These are phyloP conservation scores for Cabera pusaria DNA, from an alignment of 2,888 invertebrate genomes.

Conservation along the genomic window DNA sequence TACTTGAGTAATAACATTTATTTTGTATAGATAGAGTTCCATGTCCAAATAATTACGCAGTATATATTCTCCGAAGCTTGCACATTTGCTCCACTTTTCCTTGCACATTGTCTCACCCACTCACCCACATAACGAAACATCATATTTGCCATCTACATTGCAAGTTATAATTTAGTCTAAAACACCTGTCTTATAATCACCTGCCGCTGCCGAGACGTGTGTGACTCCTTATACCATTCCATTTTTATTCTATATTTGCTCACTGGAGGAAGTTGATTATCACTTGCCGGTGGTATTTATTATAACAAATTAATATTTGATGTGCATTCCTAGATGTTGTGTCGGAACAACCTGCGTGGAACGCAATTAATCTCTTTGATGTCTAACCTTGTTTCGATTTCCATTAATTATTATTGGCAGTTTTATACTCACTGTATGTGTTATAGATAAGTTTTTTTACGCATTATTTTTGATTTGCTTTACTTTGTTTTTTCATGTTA, in stretches of 20 bases:
- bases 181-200: conserved; percentile 71
- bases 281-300: conserved; percentile 19
- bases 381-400: too few species aligned
- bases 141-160: conserved; percentile 21
- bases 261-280: conserved; percentile 22
- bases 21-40: too few species aligned
- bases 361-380: neutral
- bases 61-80: neutral
- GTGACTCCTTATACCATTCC: conserved; percentile 32
- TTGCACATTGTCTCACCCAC: conserved; percentile 19
- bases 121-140: conserved; percentile 21
- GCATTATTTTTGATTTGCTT: too few species aligned
- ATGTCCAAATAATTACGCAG: too few species aligned
- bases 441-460: too few species aligned
- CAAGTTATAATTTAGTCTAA: conserved; percentile 53
- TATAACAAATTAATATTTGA: conserved; percentile 15
- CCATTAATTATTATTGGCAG: too few species aligned
- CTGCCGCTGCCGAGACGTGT: conserved; percentile 55
- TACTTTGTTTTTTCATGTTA: too few species aligned
- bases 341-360: neutral
- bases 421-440: too few species aligned
- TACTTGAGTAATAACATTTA: too few species aligned
- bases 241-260: conserved; percentile 25
- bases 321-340: conserved; percentile 5
- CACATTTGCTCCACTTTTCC: conserved; percentile 9